Evolutionary conservation across 1,140 invertebrate species (phyloP), one percentile per base, ranked within the genome.

Genomic region (Drosophila pallidifrons): DNA sequence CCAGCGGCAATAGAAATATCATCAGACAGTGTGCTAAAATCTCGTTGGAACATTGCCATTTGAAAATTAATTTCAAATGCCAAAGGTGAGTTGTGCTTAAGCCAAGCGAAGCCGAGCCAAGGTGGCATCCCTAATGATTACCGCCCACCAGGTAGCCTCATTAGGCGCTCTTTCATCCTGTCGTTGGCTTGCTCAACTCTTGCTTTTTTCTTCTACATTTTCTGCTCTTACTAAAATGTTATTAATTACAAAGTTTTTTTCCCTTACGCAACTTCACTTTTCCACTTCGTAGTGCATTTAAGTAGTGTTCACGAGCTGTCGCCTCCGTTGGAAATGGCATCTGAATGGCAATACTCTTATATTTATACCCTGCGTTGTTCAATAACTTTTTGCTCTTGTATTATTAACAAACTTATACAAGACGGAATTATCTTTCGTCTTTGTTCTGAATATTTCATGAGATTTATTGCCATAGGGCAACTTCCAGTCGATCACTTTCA

Each of bases 291-390:
- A 16, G 16, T 61, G 47, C 79, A 60, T 80, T 65, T 47, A 54
- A 72, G 73, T 55, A 76, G 67, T 85, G 67, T 81, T 77, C 41
- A 7, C 46, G 28, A 79, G 63, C 49, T 72, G 38, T 67, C 77
- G 77, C 64, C 59, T 5, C 13, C 47, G 32, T 61, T 61, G 20
- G 7, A 43, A 20, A 59, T 20, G 7, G 8, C 2, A 38, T 3
- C 5, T 38, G 52, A 43, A 6, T 11, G 32, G 46, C 13, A 10
- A 11, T 5, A 49, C 8, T 59, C 8, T 16, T 7, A 13, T 10
- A 20, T 28, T n/a, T 64, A 55, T 43, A 70, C 15, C 11, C 28
- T 46, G 20, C 46, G 47, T n/a, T 59, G 30, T 32, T 1, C 5
- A 32, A 32, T 6, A 32, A 10, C 35, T 10, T 2, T 8, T 38